Conservation (phyloP, 2,113 vertebrate species). For the Brienomyrus longianalis region DNA sequence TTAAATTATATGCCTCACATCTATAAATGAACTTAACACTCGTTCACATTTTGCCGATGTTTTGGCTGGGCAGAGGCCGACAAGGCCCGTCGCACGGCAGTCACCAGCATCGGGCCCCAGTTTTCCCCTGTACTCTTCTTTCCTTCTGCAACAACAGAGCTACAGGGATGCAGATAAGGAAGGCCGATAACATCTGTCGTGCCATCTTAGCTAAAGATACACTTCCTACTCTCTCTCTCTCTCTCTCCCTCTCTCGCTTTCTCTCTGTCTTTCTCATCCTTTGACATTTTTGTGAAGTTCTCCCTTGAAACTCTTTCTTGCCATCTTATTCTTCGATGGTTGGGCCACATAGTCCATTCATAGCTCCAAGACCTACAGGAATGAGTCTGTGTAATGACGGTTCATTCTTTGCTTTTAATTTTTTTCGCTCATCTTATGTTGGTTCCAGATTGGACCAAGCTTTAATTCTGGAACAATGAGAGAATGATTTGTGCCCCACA, state of each 20-base stretch:
- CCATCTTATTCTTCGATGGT: not conserved
- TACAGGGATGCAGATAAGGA: constrained; percentile 41
- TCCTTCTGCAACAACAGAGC: constrained; percentile 36
- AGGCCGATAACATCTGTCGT: constrained; percentile 44
- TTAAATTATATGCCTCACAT: too few species aligned
- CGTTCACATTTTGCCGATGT: too few species aligned
- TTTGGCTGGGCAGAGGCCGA: constrained; percentile 51
- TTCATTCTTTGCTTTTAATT: constrained; percentile 1
- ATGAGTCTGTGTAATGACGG: not conserved
- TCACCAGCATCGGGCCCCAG: constrained; percentile 31
- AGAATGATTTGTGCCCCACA: constrained; percentile 46
- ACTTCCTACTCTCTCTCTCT: constrained; percentile 15
- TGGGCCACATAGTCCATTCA: not conserved
- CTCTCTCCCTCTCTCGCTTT: constrained; percentile 13
- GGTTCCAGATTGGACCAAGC: constrained; percentile 17
- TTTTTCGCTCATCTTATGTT: constrained; percentile 11
- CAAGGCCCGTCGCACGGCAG: constrained; percentile 41
- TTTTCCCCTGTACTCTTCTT: constrained; percentile 40
- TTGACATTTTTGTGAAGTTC: not conserved
- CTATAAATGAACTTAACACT: too few species aligned
- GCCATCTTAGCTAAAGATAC: constrained; percentile 39
- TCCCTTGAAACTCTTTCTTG: not conserved
- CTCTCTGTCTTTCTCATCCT: not conserved
- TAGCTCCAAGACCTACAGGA: not conserved
- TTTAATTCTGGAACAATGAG: constrained; percentile 49